These are phyloP conservation scores for Synanthedon formicaeformis DNA, from an alignment of 2,888 invertebrate species.

Conservation along the genomic window DNA sequence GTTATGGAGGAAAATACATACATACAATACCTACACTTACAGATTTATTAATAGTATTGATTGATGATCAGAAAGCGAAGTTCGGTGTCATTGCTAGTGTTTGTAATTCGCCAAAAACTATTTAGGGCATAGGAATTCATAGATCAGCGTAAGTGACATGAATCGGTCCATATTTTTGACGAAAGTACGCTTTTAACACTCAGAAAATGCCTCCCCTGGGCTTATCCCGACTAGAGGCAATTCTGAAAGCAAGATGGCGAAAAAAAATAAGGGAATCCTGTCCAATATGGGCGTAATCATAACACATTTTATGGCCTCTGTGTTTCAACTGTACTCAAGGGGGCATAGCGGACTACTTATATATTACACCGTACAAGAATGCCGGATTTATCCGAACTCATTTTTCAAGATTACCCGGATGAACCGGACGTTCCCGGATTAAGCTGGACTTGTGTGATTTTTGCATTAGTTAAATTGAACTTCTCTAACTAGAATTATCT, in stretches of 20 bases:
- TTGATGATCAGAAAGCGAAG: no score
- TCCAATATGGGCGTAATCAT: conserved; percentile 6
- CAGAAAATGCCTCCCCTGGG: neutral
- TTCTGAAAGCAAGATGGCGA: neutral
- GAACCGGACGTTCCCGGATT: conserved; percentile 1
- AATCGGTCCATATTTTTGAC: neutral
- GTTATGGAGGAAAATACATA: no score
- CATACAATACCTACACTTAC: no score
- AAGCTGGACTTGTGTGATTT: conserved; percentile 3
- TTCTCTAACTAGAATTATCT: neutral
- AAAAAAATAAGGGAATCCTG: neutral
- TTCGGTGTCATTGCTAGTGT: no score
- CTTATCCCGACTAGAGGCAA: neutral
- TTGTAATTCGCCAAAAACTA: no score
- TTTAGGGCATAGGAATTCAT: no score
- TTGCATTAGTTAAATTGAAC: conserved; percentile 6
- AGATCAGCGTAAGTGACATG: no score
- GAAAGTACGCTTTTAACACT: neutral
- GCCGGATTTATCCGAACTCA: conserved; percentile 5
- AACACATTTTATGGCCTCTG: conserved; percentile 9
- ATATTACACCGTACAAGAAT: neutral
- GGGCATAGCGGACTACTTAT: neutral
- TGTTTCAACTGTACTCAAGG: conserved; percentile 7
- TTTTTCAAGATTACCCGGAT: conserved; percentile 12
- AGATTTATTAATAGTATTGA: no score